Evolutionary conservation across 2,888 invertebrate genomes (phyloP).

Genomic region (Nemoura dubitans): DNA sequence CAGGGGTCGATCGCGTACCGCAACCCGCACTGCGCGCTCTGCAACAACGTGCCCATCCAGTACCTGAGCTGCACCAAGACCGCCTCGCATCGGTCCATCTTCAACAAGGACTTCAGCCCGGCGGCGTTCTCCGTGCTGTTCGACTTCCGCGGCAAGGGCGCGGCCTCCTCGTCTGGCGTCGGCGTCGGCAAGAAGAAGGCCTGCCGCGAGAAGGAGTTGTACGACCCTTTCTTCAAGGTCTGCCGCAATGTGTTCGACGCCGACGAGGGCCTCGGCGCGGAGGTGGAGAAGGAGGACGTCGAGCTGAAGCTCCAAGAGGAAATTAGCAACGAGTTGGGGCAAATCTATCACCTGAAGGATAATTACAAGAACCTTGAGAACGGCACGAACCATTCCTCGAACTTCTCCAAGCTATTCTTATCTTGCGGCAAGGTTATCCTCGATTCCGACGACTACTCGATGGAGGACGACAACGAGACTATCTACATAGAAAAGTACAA

Average conservation of each 20-base stretch:
- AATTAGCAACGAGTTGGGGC: background rate
- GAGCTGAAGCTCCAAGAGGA: conserved; percentile 13
- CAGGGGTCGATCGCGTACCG: conserved; percentile 57
- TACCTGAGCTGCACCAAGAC: conserved; percentile 54
- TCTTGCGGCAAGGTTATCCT: conserved; percentile 58
- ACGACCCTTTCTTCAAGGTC: conserved; percentile 61
- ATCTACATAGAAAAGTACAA: conserved; percentile 57
- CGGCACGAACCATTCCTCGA: conserved; percentile 24
- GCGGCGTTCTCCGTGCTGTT: conserved; percentile 60
- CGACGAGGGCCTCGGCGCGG: conserved; percentile 49
- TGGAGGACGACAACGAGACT: conserved; percentile 55
- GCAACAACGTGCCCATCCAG: conserved; percentile 59
- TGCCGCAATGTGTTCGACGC: conserved; percentile 58
- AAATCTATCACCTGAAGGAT: conserved; percentile 43
- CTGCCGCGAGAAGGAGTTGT: conserved; percentile 56
- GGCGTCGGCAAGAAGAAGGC: conserved; percentile 53
- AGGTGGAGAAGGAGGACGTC: conserved; percentile 47
- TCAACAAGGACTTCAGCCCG: conserved; percentile 57
- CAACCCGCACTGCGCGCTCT: conserved; percentile 62
- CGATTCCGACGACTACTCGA: conserved; percentile 57
- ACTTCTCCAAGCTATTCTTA: conserved; percentile 51
- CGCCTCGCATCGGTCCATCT: conserved; percentile 51
- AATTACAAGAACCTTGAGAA: conserved; percentile 39
- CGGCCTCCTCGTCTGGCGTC: conserved; percentile 51
- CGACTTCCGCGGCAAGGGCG: conserved; percentile 54